These are phyloP conservation scores for Rhabdomys dilectus DNA, from an alignment of 2,113 vertebrate genomes.

Conservation along the genomic window DNA sequence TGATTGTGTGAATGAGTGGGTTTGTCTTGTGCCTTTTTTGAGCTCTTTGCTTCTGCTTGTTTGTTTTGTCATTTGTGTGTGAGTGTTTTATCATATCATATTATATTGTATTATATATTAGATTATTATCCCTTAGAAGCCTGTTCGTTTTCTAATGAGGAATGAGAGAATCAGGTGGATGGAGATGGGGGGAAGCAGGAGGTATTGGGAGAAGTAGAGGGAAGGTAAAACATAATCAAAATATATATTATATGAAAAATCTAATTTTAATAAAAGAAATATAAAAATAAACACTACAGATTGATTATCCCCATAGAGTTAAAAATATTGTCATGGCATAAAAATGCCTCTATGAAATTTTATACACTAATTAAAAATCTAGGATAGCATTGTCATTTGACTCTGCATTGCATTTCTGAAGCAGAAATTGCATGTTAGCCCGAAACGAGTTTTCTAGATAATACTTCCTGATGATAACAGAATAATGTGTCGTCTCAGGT, in stretches of 20 bases:
- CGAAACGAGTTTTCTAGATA: slow-evolving; percentile 33
- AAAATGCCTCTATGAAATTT: not conserved
- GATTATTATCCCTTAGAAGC: not conserved
- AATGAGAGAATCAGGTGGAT: not conserved
- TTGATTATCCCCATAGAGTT: not conserved
- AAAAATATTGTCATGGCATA: slow-evolving; percentile 1
- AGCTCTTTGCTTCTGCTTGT: not conserved
- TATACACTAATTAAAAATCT: slow-evolving; percentile 21
- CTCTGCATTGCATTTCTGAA: slow-evolving; percentile 17
- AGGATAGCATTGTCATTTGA: slow-evolving; percentile 59
- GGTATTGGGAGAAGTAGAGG: not conserved
- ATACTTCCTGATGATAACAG: slow-evolving; percentile 23
- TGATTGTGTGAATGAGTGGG: not conserved
- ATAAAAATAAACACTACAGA: not conserved
- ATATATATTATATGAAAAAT: not conserved
- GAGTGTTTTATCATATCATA: not conserved
- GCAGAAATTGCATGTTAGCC: slow-evolving; percentile 27
- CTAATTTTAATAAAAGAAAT: not conserved
- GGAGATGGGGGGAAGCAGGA: too few species aligned
- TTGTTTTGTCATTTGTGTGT: not conserved
- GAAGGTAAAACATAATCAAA: not conserved
- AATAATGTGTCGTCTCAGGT: slow-evolving; percentile 21
- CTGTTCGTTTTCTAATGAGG: not conserved
- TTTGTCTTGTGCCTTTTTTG: not conserved
- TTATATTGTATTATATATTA: not conserved